These are phyloP conservation scores for Selene dorsalis DNA, from an alignment of 2,797 vertebrate genomes.

Conservation along the genomic window DNA sequence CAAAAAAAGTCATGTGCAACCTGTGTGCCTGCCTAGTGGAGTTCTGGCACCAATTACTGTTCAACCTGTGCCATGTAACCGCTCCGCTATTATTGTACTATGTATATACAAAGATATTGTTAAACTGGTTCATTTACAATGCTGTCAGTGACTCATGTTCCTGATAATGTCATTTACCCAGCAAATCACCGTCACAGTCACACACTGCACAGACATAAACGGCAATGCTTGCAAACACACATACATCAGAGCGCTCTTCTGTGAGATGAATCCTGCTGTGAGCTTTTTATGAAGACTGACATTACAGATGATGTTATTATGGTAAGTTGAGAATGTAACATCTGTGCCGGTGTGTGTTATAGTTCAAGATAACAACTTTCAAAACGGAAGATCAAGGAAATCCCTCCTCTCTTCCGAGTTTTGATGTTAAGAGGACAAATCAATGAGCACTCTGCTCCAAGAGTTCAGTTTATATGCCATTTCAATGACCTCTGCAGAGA, in stretches of 20 bases:
- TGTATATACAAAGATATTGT: background rate
- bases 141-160: slow-evolving; percentile 16
- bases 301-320: slow-evolving; percentile 22
- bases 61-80: background rate
- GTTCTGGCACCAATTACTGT: too few species aligned
- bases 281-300: slow-evolving; percentile 32
- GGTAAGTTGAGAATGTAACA: background rate
- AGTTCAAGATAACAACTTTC: slow-evolving; percentile 10
- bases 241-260: background rate
- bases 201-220: slow-evolving; percentile 4
- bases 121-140: background rate
- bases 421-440: slow-evolving; percentile 50
- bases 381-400: slow-evolving; percentile 12
- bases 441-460: slow-evolving; percentile 43
- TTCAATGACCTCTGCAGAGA: slow-evolving; percentile 44
- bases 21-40: too few species aligned
- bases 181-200: slow-evolving; percentile 11
- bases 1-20: too few species aligned
- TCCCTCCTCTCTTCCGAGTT: slow-evolving; percentile 1
- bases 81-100: background rate
- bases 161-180: slow-evolving; percentile 30
- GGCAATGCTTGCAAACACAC: background rate
- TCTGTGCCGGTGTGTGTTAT: background rate
- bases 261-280: slow-evolving; percentile 17
- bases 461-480: slow-evolving; percentile 39